Evolutionary conservation across 1,140 invertebrate species (phyloP).

Genomic region (Orchesella cincta): DNA sequence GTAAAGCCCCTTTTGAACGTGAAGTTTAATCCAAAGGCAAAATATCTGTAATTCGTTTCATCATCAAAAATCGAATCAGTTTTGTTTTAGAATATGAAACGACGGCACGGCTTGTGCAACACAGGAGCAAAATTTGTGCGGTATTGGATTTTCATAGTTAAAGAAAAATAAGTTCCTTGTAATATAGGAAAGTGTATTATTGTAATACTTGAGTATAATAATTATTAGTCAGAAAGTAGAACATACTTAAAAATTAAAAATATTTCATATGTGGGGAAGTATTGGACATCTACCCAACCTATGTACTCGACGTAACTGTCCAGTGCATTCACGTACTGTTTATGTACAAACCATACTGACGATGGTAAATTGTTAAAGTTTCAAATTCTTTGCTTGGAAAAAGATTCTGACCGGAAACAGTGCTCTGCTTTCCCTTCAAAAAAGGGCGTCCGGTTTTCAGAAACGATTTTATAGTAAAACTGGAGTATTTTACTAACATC

Average conservation of each 20-base stretch:
- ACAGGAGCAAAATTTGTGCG: too few species aligned
- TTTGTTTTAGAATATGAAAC: not conserved
- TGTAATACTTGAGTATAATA: too few species aligned
- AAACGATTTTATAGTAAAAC: not conserved
- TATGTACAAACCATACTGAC: constrained; percentile 12
- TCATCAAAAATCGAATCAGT: not conserved
- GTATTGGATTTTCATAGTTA: too few species aligned
- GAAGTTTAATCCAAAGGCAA: too few species aligned
- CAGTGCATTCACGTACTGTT: constrained; percentile 13
- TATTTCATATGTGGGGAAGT: not conserved
- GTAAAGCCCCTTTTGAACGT: too few species aligned
- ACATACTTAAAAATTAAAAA: too few species aligned
- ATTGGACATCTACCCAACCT: constrained; percentile 4
- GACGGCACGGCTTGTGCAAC: not conserved
- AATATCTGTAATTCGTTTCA: too few species aligned
- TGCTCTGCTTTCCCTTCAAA: too few species aligned
- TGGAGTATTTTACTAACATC: not conserved
- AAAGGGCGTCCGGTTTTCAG: not conserved
- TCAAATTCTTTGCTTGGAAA: not conserved
- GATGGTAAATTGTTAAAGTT: constrained; percentile 9
- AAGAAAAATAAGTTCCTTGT: too few species aligned
- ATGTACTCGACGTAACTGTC: constrained; percentile 15
- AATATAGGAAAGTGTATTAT: too few species aligned
- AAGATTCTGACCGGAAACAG: too few species aligned
- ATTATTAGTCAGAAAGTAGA: too few species aligned